phyloP scores from a whole-genome alignment of 2,888 invertebrate species.

The Lasioglossum calceatum region DNA sequence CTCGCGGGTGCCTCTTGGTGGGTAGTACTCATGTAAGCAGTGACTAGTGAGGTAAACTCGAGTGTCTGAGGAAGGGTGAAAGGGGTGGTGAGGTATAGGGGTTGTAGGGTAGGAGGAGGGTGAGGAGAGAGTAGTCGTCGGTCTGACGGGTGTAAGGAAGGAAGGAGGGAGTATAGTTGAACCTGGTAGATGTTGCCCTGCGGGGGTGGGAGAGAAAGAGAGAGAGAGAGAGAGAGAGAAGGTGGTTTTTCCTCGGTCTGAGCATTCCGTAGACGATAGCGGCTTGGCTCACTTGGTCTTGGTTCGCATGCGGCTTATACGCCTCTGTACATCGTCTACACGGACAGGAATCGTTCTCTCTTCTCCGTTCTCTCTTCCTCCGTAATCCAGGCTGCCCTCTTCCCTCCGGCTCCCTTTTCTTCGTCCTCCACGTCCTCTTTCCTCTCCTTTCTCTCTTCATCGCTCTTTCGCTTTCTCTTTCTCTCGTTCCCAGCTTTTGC shows the following conservation, averaged over 20 bases:
- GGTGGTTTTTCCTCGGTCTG: slow-evolving; percentile 78
- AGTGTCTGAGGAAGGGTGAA: slow-evolving; percentile 73
- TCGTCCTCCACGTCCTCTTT: slow-evolving; percentile 3
- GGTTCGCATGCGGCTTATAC: slow-evolving; percentile 68
- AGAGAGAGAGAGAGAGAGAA: slow-evolving; percentile 33
- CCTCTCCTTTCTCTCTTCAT: slow-evolving; percentile 17
- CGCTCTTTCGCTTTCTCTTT: neutral
- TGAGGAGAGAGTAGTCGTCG: slow-evolving; percentile 53
- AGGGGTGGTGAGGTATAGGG: slow-evolving; percentile 34
- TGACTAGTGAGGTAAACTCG: slow-evolving; percentile 82
- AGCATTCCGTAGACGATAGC: slow-evolving; percentile 77
- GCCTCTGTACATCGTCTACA: slow-evolving; percentile 33
- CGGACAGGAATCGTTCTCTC: slow-evolving; percentile 10
- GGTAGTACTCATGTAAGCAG: slow-evolving; percentile 79
- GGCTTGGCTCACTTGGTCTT: slow-evolving; percentile 64
- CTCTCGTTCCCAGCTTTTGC: slow-evolving; percentile 43
- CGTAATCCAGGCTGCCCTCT: slow-evolving; percentile 22
- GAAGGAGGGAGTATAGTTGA: slow-evolving; percentile 64
- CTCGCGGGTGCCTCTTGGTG: slow-evolving; percentile 81
- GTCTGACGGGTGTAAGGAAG: slow-evolving; percentile 61
- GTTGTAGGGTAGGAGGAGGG: slow-evolving; percentile 40
- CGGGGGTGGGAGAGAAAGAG: neutral
- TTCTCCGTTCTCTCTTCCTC: neutral
- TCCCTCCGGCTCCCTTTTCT: slow-evolving; percentile 36
- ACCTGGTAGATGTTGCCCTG: slow-evolving; percentile 62